Evolutionary conservation across 2,797 vertebrate genomes (phyloP).

Genomic region (Epinephelus awoara): DNA sequence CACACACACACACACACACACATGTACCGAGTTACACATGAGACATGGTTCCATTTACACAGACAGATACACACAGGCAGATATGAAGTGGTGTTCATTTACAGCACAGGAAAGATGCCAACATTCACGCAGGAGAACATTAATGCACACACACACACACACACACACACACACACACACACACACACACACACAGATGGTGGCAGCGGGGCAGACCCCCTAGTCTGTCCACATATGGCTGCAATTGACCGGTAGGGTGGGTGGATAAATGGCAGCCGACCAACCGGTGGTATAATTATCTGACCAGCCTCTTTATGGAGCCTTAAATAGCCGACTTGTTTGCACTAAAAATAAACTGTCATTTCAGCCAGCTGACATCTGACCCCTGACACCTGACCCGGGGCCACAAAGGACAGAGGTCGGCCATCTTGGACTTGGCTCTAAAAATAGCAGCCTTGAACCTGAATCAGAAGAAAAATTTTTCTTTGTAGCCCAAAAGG

Average conservation of each 20-base stretch:
- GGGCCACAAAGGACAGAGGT: constrained; percentile 63
- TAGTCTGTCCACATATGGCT: constrained; percentile 84
- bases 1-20: constrained; percentile 6
- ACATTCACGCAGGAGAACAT: constrained; percentile 47
- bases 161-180: background rate
- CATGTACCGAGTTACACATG: no score
- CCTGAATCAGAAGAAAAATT: constrained; percentile 32
- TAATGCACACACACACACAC: constrained; percentile 53
- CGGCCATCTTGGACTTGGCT: constrained; percentile 61
- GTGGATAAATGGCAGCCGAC: constrained; percentile 82
- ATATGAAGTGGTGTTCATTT: constrained; percentile 36
- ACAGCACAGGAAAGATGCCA: constrained; percentile 54
- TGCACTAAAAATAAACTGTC: constrained; percentile 87
- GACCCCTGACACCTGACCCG: constrained; percentile 74
- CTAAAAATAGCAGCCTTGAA: constrained; percentile 79
- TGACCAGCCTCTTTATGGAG: constrained; percentile 81
- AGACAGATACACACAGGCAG: background rate
- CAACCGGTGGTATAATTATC: constrained; percentile 83
- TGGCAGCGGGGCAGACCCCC: constrained; percentile 77
- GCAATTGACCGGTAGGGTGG: constrained; percentile 82
- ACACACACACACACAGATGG: constrained; percentile 55
- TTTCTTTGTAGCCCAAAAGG: background rate
- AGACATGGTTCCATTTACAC: no score
- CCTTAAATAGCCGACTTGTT: constrained; percentile 85
- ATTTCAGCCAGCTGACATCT: constrained; percentile 75